Conservation (phyloP, 2,797 vertebrate species). For the Uromys caudimaculatus region DNA sequence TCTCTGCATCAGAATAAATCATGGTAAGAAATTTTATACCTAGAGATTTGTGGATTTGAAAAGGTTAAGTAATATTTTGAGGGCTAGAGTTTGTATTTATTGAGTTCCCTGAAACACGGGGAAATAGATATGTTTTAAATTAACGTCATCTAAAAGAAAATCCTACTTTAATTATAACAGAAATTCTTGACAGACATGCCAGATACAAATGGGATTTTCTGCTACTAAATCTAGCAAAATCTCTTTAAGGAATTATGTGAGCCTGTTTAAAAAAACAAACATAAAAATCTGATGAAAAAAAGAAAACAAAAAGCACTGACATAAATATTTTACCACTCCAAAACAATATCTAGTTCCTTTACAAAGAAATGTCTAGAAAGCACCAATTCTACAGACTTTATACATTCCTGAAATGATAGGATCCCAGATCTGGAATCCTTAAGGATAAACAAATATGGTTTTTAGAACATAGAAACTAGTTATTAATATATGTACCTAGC, state of each 20-base stretch:
- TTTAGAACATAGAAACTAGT: slow-evolving; percentile 36
- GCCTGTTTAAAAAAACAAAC: slow-evolving; percentile 52
- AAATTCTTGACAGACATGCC: slow-evolving; percentile 77
- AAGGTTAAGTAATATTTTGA: slow-evolving; percentile 72
- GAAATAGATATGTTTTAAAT: slow-evolving; percentile 78
- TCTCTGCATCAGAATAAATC: slow-evolving; percentile 50
- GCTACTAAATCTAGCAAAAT: slow-evolving; percentile 74
- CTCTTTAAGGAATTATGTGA: slow-evolving; percentile 72
- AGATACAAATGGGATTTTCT: slow-evolving; percentile 78
- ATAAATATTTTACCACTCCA: slow-evolving; percentile 55
- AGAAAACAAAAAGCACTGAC: slow-evolving; percentile 63
- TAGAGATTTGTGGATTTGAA: slow-evolving; percentile 66
- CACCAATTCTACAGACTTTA: background rate
- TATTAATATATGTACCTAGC: background rate
- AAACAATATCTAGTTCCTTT: slow-evolving; percentile 63
- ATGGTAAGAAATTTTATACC: slow-evolving; percentile 52
- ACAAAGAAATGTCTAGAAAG: slow-evolving; percentile 57
- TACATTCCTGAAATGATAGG: background rate
- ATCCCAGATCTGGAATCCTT: background rate
- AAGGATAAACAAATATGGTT: background rate
- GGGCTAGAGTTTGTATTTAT: slow-evolving; percentile 68
- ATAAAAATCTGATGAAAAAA: slow-evolving; percentile 53
- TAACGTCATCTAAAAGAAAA: slow-evolving; percentile 78
- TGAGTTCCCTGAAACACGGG: slow-evolving; percentile 61
- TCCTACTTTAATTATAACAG: slow-evolving; percentile 78